Evolutionary conservation across 2,888 invertebrate species (phyloP), one percentile per base, ranked within the genome.

Genomic region (Meteorus colon): DNA sequence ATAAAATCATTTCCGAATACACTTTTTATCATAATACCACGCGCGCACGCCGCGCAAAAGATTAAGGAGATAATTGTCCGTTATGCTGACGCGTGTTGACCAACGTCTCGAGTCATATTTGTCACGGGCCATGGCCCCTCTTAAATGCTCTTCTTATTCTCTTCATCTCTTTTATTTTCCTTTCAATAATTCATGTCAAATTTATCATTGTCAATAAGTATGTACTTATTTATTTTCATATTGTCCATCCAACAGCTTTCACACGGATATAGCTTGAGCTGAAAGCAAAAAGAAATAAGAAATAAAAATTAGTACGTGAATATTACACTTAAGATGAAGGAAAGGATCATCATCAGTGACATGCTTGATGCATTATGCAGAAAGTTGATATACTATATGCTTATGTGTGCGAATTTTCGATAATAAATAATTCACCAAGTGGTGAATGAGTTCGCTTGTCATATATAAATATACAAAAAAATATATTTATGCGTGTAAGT

Each of bases 121-220:
- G 87, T 85, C 83, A 84, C 83, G 85, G 84, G 84, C 86, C 86
- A 85, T 85, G 84, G 84, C 84, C 78, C 81, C 82, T 79, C 82
- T 81, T 84, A 86, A 84, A 83, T 82, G 84, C 81, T 76, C 55
- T 19, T 55, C 55, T 48, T 48, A 48, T 78, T 79, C n/a, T 78
- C 66, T 67, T 71, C 59, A 48, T 31, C 63, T 31, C 45, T 74
- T 48, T 34, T 19, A 16, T 59, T 67, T 63, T 65, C 19, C 24
- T 19, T 34, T 31, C 24, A 29, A 63, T 34, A 31, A 41, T 71
- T 71, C 34, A n/a, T n/a, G n/a, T 69, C 31, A 59, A 55, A 31
- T 55, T 69, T 34, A 59, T 69, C 16, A 66, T 37, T 10, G 37
- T 65, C 45, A 67, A 48, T 48, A 48, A n/a, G 16, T n/a, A 16